Percentiles rank a stretch among this genome's conserved stretches.
phyloP scores from a whole-genome alignment of 2,113 vertebrate species.

The Smithornis capensis region DNA sequence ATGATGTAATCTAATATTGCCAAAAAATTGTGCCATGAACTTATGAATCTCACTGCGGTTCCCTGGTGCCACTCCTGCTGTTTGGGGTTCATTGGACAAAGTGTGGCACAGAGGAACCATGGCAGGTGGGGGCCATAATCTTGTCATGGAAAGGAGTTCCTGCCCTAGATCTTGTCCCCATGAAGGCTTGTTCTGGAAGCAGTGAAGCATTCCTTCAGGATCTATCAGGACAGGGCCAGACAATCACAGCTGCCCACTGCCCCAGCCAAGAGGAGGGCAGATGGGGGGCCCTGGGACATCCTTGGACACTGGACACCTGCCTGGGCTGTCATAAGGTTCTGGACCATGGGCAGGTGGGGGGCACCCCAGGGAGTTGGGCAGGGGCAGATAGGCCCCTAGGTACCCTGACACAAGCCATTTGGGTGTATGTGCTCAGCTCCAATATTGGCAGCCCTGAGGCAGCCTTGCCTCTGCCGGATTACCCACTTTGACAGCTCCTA shows the following conservation, averaged over 20 bases:
- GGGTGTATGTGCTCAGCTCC: not conserved
- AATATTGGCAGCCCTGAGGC: not conserved
- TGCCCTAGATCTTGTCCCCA: fast-evolving
- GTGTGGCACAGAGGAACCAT: not conserved
- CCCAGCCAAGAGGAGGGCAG: not conserved
- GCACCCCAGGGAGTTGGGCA: not conserved
- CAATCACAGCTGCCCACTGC: not conserved
- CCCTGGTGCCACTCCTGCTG: not conserved
- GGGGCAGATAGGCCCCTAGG: not conserved
- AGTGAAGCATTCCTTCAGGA: fast-evolving
- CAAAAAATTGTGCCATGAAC: not conserved
- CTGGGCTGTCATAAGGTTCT: not conserved
- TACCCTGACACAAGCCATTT: not conserved
- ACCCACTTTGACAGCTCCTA: not conserved
- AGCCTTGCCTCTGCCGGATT: not conserved
- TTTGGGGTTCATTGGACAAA: not conserved
- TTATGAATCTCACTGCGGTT: not conserved
- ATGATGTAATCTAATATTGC: not conserved
- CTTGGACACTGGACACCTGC: not conserved
- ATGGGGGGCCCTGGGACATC: fast-evolving
- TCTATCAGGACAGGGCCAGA: not conserved
- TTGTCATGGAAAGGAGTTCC: not conserved
- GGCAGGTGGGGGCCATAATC: fast-evolving
- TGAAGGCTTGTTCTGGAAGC: not conserved
- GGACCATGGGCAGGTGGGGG: not conserved